Evolutionary conservation across 2,113 vertebrate genomes (phyloP), one percentile per base, ranked within the genome.

Genomic region (Zingel zingel): DNA sequence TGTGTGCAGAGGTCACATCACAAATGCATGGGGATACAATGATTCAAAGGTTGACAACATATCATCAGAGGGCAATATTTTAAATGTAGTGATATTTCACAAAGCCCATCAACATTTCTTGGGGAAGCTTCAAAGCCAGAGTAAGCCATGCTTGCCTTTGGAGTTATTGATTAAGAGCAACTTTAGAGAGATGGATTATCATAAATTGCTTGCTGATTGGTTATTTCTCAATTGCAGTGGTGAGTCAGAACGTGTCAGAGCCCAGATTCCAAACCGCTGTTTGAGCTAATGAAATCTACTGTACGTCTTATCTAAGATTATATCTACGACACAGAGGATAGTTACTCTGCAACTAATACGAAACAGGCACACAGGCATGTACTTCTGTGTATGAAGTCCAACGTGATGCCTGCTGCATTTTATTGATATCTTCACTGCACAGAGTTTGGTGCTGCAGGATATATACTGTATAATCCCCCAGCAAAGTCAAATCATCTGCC

Each of bases 401-500:
- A 80, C 65, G 82, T 43, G 47, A 80, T 66, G 79, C 67, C 66
- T 70, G 77, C 80, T 89, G 77, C 75, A 51, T 87, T 77, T 83
- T 77, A 90, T 87, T 86, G 88, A 91, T 91, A 92, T 91, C 89
- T 82, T 71, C 57, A 64, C 90, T 66, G 82, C 66, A 66, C 87
- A 89, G 84, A 16, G 36, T 85, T 62, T 50, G 63, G 48, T 81
- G 89, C 85, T 90, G 88, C 84, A 85, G 89, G 86, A 90, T 79
- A 76, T 76, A 70, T 39, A 10, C 48, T 51, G 48, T 62, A 88
- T 91, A 91, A 90, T 92, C 87, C 82, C 23, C 69, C 51, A 58
- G 88, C 83, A 86, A 92, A 91, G 87, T 90, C 72, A 83, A 72
- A 84, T 91, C 83, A 81, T 88, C 79, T 50, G 65, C 73, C 75